These are phyloP conservation scores for Drosophila kohkoa DNA, from an alignment of 1,140 invertebrate species.

Conservation along the genomic window DNA sequence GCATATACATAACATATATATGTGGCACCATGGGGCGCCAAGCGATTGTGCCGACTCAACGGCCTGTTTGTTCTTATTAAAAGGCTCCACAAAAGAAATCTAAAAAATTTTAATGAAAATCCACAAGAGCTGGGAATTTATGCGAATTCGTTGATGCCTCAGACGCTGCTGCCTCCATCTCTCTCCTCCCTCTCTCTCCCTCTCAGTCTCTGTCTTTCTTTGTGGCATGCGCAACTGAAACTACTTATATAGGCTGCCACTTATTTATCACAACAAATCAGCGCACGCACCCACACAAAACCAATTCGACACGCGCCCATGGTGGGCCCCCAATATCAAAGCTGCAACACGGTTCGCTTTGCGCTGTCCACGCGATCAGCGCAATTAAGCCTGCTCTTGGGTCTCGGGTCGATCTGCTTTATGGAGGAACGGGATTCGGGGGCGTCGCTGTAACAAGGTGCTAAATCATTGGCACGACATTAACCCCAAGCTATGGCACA, in stretches of 20 bases:
- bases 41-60: slow-evolving; percentile 80
- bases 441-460: slow-evolving; percentile 79
- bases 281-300: slow-evolving; percentile 81
- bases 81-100: slow-evolving; percentile 48
- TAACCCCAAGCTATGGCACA: slow-evolving; percentile 84
- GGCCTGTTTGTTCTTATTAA: slow-evolving; percentile 83
- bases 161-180: neutral
- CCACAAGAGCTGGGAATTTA: slow-evolving; percentile 61
- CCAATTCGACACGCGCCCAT: slow-evolving; percentile 77
- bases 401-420: slow-evolving; percentile 52
- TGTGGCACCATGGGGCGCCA: slow-evolving; percentile 80
- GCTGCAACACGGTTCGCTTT: slow-evolving; percentile 26
- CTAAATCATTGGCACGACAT: slow-evolving; percentile 84
- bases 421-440: slow-evolving; percentile 8
- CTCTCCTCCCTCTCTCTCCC: neutral
- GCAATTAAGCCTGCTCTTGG: slow-evolving; percentile 62
- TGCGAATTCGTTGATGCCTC: slow-evolving; percentile 39
- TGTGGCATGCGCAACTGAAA: slow-evolving; percentile 44
- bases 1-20: slow-evolving; percentile 14
- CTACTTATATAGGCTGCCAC: slow-evolving; percentile 65
- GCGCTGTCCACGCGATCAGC: slow-evolving; percentile 77
- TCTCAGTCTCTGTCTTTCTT: neutral
- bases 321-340: slow-evolving; percentile 51
- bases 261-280: slow-evolving; percentile 84
- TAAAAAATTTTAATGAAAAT: slow-evolving; percentile 82